Evolutionary conservation across 2,113 vertebrate species (phyloP).

Genomic region (Chloebia gouldiae): DNA sequence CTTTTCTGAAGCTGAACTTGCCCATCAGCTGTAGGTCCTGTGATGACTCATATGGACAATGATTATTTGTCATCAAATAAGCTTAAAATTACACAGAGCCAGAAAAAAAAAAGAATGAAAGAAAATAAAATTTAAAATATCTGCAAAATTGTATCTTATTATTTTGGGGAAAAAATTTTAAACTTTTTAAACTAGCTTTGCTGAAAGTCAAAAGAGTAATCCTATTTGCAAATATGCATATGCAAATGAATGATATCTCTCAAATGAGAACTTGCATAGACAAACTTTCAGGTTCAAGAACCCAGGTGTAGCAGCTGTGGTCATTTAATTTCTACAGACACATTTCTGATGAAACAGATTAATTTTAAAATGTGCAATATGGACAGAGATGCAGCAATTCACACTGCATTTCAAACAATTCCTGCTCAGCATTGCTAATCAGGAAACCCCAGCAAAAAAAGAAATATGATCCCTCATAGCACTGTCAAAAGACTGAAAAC

Average conservation of each 20-base stretch:
- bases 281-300: not conserved
- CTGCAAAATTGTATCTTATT: not conserved
- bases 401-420: not conserved
- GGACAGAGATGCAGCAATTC: not conserved
- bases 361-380: not conserved
- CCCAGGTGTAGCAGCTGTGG: not conserved
- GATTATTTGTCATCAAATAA: not conserved
- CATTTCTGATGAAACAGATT: conserved; percentile 20
- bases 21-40: not conserved
- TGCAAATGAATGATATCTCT: not conserved
- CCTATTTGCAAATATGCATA: not conserved
- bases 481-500: not conserved
- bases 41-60: not conserved
- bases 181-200: not conserved
- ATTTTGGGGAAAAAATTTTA: not conserved
- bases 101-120: not conserved
- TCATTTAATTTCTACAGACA: not conserved
- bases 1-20: not conserved
- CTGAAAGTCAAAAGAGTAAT: not conserved
- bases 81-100: not conserved
- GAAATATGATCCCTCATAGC: not conserved
- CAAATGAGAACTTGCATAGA: not conserved
- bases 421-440: conserved; percentile 8
- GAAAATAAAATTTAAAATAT: not conserved
- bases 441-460: not conserved